A percentile compares a stretch with the other conserved stretches of the same genome.
phyloP scores from a whole-genome alignment of 1,140 invertebrate species.

The Magallana gigas region DNA sequence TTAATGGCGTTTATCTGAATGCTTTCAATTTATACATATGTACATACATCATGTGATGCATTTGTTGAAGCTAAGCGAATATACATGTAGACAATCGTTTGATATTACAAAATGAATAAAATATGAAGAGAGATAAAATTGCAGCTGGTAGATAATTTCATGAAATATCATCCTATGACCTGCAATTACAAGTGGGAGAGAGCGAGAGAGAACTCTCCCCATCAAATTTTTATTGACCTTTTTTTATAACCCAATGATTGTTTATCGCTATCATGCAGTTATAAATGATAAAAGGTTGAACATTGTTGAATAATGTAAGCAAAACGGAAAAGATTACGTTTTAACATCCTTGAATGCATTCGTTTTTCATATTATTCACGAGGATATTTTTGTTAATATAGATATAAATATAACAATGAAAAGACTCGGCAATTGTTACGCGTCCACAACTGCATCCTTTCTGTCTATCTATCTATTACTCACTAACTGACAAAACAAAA shows the following conservation, averaged over 20 bases:
- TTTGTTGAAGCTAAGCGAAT: not conserved
- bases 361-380: not conserved
- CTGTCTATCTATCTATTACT: no score
- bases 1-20: no score
- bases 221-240: constrained; percentile 1
- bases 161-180: not conserved
- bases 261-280: not conserved
- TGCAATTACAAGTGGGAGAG: not conserved
- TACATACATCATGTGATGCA: not conserved
- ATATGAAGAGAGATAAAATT: not conserved
- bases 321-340: not conserved
- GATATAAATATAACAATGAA: no score
- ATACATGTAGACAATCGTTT: not conserved
- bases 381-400: no score
- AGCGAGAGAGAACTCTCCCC: not conserved
- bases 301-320: no score
- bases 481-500: not conserved
- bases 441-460: no score
- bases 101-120: not conserved
- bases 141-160: not conserved
- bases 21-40: not conserved
- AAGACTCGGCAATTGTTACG: no score
- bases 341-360: not conserved
- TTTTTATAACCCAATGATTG: no score
- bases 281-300: not conserved